Percentiles rank a stretch among this genome's conserved stretches.
Evolutionary conservation across 2,113 vertebrate genomes (phyloP).

Genomic region (Nesogale talazaci): DNA sequence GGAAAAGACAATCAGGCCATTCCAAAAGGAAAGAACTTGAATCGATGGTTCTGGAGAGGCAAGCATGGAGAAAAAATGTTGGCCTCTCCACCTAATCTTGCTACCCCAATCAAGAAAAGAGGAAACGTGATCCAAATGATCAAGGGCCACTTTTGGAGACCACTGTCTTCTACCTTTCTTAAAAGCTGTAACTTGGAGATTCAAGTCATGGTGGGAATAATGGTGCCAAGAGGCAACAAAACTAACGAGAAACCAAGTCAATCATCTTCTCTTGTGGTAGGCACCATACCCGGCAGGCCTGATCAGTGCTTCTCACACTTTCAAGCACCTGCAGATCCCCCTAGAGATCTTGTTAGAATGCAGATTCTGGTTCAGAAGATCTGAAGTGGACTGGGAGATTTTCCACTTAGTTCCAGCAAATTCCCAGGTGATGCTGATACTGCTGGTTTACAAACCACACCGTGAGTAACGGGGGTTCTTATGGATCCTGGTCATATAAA

Average conservation of each 20-base stretch:
- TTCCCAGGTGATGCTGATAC: background rate
- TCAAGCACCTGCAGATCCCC: background rate
- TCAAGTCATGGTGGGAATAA: background rate
- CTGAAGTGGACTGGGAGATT: background rate
- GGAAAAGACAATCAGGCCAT: background rate
- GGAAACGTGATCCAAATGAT: background rate
- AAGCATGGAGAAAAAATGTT: conserved; percentile 14
- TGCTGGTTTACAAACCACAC: background rate
- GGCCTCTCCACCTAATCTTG: background rate
- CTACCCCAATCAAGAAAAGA: conserved; percentile 6
- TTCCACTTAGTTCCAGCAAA: background rate
- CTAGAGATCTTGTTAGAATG: conserved; percentile 23
- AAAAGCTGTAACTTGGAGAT: conserved; percentile 35
- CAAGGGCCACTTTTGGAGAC: conserved; percentile 45
- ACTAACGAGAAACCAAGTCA: too few species aligned
- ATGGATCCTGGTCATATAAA: background rate
- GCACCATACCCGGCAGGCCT: background rate
- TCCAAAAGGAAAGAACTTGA: conserved; percentile 34
- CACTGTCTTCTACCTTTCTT: conserved; percentile 44
- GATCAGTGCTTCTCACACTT: background rate
- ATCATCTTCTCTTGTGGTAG: background rate
- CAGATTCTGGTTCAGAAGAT: conserved; percentile 10
- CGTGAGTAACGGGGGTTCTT: background rate
- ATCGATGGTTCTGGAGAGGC: background rate
- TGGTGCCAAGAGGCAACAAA: background rate